phyloP scores from a whole-genome alignment of 2,888 invertebrate genomes.

The Anoplius nigerrimus region DNA sequence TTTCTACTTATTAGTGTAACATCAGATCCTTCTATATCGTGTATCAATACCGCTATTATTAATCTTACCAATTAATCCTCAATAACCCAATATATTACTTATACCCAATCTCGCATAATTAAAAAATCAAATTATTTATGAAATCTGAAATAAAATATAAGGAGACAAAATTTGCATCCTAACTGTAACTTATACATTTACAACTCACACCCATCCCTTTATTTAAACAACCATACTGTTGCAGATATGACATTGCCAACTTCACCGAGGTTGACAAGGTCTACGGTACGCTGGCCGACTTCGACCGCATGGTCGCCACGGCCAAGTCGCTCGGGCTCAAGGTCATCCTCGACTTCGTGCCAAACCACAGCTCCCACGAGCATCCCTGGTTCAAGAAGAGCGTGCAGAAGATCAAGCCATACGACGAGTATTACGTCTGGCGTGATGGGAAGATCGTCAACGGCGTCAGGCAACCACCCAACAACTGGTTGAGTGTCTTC shows the following conservation, averaged over 20 bases:
- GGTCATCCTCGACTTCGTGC: slow-evolving; percentile 76
- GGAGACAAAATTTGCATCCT: too few species aligned
- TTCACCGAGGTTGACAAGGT: slow-evolving; percentile 78
- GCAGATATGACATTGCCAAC: slow-evolving; percentile 77
- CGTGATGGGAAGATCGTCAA: slow-evolving; percentile 77
- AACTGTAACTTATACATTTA: too few species aligned
- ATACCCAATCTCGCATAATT: too few species aligned
- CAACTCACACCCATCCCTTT: too few species aligned
- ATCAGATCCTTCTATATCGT: too few species aligned
- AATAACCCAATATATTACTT: too few species aligned
- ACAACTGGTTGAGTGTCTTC: slow-evolving; percentile 78
- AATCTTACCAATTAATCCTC: too few species aligned
- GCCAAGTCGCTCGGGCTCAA: slow-evolving; percentile 72
- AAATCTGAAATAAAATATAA: too few species aligned
- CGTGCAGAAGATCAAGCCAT: slow-evolving; percentile 78
- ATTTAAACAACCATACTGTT: too few species aligned
- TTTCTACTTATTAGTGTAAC: too few species aligned
- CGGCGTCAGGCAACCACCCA: slow-evolving; percentile 72
- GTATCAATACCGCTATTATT: too few species aligned
- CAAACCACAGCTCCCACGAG: slow-evolving; percentile 84
- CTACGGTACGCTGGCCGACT: slow-evolving; percentile 79
- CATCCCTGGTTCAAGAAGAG: slow-evolving; percentile 90
- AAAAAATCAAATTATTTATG: too few species aligned
- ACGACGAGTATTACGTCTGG: slow-evolving; percentile 88
- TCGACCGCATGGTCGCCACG: slow-evolving; percentile 72